Conservation (phyloP, 1,140 invertebrate species). For the Antheraea mylitta region DNA sequence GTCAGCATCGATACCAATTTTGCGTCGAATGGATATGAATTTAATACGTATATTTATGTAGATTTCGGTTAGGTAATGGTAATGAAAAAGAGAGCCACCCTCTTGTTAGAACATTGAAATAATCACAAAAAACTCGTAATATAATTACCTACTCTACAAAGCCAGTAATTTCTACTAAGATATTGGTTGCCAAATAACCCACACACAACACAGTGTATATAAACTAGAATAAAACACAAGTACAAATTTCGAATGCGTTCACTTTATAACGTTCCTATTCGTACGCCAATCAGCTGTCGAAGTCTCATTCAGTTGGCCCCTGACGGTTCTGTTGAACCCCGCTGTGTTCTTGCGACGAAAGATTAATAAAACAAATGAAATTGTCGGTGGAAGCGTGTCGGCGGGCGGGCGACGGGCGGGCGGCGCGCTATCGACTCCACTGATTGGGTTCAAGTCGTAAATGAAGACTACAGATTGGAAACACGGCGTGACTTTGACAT, state of each 20-base stretch:
- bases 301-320: neutral
- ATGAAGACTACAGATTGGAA: constrained; percentile 1
- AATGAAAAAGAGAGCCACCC: too few relatives aligned
- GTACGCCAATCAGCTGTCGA: constrained; percentile 11
- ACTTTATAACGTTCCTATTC: constrained; percentile 20
- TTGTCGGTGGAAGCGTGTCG: constrained; percentile 7
- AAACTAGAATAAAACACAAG: neutral
- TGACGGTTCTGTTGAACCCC: neutral
- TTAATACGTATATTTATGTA: neutral
- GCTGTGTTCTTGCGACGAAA: constrained; percentile 18
- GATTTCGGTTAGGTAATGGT: too few relatives aligned
- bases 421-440: neutral
- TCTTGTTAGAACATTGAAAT: too few relatives aligned
- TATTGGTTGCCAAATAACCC: neutral
- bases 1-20: too few relatives aligned
- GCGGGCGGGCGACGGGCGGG: neutral
- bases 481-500: neutral
- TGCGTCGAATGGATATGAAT: neutral
- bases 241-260: constrained; percentile 15
- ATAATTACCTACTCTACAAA: too few relatives aligned
- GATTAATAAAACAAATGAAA: constrained; percentile 34
- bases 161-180: neutral
- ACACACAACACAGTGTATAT: constrained; percentile 13
- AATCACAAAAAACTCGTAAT: too few relatives aligned
- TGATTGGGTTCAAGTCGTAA: neutral